Conservation (phyloP, 2,797 vertebrate species). For the Epinephelus coioides region DNA sequence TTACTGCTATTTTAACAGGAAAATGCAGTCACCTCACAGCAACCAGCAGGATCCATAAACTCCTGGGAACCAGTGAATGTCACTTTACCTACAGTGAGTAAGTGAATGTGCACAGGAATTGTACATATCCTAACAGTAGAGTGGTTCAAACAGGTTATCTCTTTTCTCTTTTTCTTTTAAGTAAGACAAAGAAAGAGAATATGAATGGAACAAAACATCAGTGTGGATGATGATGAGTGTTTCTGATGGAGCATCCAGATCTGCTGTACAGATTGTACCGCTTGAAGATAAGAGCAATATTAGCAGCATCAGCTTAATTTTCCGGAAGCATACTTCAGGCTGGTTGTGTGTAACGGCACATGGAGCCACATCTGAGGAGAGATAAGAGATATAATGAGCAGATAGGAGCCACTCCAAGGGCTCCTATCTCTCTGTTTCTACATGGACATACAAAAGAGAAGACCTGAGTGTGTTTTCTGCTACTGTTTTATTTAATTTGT, state of each 20-base stretch:
- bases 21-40: not conserved
- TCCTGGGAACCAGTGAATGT: not conserved
- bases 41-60: not conserved
- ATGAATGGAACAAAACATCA: not conserved
- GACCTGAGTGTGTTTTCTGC: constrained; percentile 59
- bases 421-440: not conserved
- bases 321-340: not conserved
- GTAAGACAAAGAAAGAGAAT: constrained; percentile 22
- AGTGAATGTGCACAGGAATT: not conserved
- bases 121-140: not conserved
- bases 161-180: not conserved
- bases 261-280: constrained; percentile 37
- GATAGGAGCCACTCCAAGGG: constrained; percentile 17
- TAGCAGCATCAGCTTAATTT: constrained; percentile 61
- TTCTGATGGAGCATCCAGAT: constrained; percentile 56
- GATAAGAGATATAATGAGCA: constrained; percentile 54
- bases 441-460: constrained; percentile 41
- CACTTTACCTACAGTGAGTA: not conserved
- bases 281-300: constrained; percentile 46
- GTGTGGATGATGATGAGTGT: constrained; percentile 28
- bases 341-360: constrained; percentile 2
- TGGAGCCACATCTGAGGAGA: constrained; percentile 38
- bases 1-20: not conserved
- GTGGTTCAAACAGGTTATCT: not conserved
- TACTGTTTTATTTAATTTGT: constrained; percentile 81